Evolutionary conservation across 1,140 invertebrate genomes (phyloP).

Genomic region (Planococcus citri): DNA sequence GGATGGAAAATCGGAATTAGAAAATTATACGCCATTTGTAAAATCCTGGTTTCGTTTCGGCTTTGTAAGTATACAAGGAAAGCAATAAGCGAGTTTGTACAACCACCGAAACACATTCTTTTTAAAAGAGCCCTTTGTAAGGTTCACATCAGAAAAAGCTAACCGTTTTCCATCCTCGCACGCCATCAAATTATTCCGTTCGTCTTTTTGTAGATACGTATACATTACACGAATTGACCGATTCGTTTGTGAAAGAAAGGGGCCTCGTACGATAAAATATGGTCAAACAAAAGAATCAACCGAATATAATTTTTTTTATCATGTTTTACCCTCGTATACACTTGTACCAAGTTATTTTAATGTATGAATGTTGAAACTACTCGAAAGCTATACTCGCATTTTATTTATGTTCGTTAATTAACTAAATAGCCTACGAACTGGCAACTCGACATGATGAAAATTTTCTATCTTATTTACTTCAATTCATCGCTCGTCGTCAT

Average conservation of each 20-base stretch:
- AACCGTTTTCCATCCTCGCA: background rate
- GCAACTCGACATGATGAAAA: too few species aligned
- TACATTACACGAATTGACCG: background rate
- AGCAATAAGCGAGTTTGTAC: background rate
- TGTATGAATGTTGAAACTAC: too few species aligned
- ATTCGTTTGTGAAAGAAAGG: background rate
- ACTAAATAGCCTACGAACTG: too few species aligned
- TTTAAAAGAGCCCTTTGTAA: background rate
- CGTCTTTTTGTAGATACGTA: background rate
- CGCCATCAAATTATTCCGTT: background rate
- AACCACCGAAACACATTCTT: background rate
- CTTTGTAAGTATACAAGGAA: background rate
- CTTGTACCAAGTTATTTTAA: too few species aligned
- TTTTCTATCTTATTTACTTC: too few species aligned
- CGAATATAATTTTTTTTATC: background rate
- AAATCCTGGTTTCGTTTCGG: background rate
- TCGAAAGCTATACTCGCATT: too few species aligned
- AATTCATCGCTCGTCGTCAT: too few species aligned
- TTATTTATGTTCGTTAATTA: too few species aligned
- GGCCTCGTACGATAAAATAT: background rate
- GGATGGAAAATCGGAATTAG: slow-evolving; percentile 6
- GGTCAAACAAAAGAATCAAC: background rate
- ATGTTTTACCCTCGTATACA: too few species aligned
- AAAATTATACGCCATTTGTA: slow-evolving; percentile 1
- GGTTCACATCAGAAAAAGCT: background rate